phyloP scores from a whole-genome alignment of 2,113 vertebrate species.

The Alouatta palliata region DNA sequence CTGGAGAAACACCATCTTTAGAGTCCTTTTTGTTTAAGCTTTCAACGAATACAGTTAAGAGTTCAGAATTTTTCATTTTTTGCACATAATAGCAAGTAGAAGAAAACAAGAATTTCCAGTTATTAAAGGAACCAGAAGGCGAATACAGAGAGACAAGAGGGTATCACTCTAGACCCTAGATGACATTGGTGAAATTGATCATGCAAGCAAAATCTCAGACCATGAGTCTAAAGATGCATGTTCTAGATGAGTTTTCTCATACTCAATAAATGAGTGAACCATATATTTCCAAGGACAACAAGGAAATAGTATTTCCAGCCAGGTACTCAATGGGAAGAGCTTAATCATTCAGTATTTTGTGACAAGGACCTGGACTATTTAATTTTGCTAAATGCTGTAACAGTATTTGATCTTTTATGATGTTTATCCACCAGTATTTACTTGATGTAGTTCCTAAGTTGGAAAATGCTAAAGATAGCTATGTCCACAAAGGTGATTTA shows the following conservation, averaged over 20 bases:
- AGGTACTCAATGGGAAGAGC: not conserved
- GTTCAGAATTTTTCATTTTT: conserved; percentile 18
- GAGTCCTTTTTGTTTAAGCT: not conserved
- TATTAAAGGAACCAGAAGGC: not conserved
- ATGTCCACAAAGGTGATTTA: not conserved
- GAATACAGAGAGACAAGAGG: not conserved
- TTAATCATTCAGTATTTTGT: not conserved
- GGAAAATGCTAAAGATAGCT: not conserved
- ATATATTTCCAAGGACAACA: not conserved
- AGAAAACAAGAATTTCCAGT: not conserved
- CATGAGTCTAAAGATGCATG: not conserved
- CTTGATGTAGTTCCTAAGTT: not conserved
- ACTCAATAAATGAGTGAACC: not conserved
- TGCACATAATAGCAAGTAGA: not conserved
- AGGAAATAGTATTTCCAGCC: not conserved
- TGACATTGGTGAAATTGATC: not conserved
- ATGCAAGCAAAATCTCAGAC: not conserved
- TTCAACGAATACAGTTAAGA: not conserved
- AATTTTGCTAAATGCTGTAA: not conserved
- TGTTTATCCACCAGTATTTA: not conserved
- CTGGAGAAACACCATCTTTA: not conserved
- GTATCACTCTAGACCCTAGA: not conserved
- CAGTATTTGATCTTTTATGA: not conserved
- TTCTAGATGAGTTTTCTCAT: conserved; percentile 28
- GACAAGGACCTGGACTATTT: not conserved